These are phyloP conservation scores for Araneus ventricosus DNA, from an alignment of 1,140 invertebrate genomes.

Conservation along the genomic window DNA sequence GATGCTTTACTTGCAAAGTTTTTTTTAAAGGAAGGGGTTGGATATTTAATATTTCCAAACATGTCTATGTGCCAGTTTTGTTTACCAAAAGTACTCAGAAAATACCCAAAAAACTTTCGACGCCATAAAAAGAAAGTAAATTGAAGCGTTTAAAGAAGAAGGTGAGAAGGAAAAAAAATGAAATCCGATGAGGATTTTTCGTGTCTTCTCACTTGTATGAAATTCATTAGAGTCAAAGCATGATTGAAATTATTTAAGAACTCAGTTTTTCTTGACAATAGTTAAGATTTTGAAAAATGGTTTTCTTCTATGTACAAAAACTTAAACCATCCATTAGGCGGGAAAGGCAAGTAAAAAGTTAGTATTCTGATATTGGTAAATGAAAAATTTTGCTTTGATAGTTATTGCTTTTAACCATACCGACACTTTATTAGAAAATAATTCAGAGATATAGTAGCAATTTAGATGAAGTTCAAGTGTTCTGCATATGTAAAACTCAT, in stretches of 20 bases:
- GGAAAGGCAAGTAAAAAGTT: not conserved
- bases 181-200: not conserved
- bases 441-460: not conserved
- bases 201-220: not conserved
- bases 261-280: not conserved
- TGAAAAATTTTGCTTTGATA: not conserved
- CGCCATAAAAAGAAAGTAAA: not conserved
- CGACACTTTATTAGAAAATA: not conserved
- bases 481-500: not conserved
- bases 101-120: not conserved
- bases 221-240: not conserved
- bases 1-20: conserved; percentile 9
- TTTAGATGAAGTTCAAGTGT: not conserved
- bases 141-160: not conserved
- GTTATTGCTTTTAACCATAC: not conserved
- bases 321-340: not conserved
- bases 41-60: conserved; percentile 30
- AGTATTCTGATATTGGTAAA: not conserved
- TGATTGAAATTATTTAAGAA: not conserved
- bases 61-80: conserved; percentile 10
- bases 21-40: not conserved
- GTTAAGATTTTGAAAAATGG: not conserved
- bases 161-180: not conserved
- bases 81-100: not conserved
- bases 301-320: not conserved